Evolutionary conservation across 2,888 invertebrate species (phyloP).

Genomic region (Oegoconia quadripuncta): DNA sequence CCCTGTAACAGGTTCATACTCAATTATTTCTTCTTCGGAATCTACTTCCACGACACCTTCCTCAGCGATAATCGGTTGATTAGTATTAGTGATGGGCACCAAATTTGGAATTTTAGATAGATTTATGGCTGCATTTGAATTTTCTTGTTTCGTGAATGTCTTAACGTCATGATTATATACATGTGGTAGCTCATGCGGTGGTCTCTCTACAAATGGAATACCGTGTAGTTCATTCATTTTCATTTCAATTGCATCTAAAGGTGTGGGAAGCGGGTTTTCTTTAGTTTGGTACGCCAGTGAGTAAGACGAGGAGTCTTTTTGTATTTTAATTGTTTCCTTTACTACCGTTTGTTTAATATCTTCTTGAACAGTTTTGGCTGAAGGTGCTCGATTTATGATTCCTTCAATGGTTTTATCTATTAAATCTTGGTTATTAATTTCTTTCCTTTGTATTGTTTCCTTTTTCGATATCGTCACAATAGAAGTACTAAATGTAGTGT

Average conservation of each 20-base stretch:
- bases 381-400: conserved; percentile 51
- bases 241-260: conserved; percentile 64
- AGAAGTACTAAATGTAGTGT: not conserved
- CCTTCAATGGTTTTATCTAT: conserved; percentile 71
- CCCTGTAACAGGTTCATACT: conserved; percentile 39
- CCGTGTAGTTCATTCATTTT: conserved; percentile 74
- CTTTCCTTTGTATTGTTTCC: conserved; percentile 39
- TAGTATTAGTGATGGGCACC: conserved; percentile 40
- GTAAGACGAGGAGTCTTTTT: conserved; percentile 15
- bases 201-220: conserved; percentile 59
- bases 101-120: conserved; percentile 46
- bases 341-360: conserved; percentile 29
- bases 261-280: conserved; percentile 27
- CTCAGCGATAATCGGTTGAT: conserved; percentile 26
- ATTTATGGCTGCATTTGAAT: conserved; percentile 21
- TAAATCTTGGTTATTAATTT: conserved; percentile 57
- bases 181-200: conserved; percentile 51
- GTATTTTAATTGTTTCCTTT: conserved; percentile 19
- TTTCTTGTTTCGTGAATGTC: conserved; percentile 34
- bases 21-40: conserved; percentile 39
- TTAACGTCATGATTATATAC: conserved; percentile 35
- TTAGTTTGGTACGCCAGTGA: conserved; percentile 15
- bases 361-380: conserved; percentile 38
- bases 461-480: conserved; percentile 28
- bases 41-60: conserved; percentile 24